These are phyloP conservation scores for Tholera decimalis DNA, from an alignment of 2,888 invertebrate genomes.

Conservation along the genomic window DNA sequence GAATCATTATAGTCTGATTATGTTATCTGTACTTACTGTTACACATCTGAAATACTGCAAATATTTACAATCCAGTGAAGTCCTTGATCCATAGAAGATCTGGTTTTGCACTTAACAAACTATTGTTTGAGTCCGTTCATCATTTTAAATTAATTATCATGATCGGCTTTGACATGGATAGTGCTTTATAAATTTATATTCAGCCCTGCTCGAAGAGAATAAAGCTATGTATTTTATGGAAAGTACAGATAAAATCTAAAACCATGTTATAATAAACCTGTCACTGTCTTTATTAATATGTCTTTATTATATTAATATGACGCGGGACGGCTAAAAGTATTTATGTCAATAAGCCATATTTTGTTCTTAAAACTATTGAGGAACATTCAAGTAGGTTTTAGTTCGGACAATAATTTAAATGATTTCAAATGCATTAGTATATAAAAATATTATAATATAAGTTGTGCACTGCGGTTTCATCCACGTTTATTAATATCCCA, in stretches of 20 bases:
- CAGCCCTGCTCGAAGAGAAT: constrained; percentile 28
- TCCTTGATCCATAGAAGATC: constrained; percentile 26
- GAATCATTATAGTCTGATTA: neutral
- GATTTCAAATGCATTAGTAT: no score
- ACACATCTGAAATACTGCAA: constrained; percentile 22
- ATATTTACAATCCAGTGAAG: constrained; percentile 2
- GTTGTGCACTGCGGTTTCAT: no score
- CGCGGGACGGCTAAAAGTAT: neutral
- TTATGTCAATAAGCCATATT: neutral
- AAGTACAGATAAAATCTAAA: constrained; percentile 20
- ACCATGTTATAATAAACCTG: constrained; percentile 25
- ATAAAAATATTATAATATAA: no score
- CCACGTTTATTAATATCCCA: no score
- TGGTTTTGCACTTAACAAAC: neutral
- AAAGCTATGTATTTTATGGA: constrained; percentile 19
- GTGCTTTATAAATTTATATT: constrained; percentile 17
- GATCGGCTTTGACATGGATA: neutral
- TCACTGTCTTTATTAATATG: constrained; percentile 11
- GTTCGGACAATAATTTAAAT: neutral
- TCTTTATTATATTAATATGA: constrained; percentile 7
- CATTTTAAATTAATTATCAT: constrained; percentile 10
- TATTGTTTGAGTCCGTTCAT: constrained; percentile 11
- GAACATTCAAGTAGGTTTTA: constrained; percentile 1
- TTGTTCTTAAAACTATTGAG: neutral
- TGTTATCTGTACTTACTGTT: constrained; percentile 12